Percentiles rank a stretch among this genome's conserved stretches.
Conservation (phyloP, 1,140 invertebrate genomes). For the Tetranychus cinnabarinus region DNA sequence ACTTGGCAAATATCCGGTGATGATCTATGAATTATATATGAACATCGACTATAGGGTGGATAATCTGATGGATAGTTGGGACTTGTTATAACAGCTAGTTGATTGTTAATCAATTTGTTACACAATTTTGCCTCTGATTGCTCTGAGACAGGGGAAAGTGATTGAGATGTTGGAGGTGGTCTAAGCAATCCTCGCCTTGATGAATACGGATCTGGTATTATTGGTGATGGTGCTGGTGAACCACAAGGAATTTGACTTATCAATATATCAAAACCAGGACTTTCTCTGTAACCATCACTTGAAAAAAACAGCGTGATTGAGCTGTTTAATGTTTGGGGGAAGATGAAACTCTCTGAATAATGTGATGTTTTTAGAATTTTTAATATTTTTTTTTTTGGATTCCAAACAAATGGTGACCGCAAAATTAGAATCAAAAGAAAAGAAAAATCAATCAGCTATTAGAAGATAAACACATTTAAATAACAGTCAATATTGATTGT, state of each 20-base stretch:
- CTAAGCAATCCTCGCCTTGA: not conserved
- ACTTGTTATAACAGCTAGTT: not conserved
- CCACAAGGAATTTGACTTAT: slow-evolving; percentile 11
- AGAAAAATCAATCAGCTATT: too few species aligned
- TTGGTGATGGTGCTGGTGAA: not conserved
- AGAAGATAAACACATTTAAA: too few species aligned
- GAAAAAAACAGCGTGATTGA: slow-evolving; percentile 10
- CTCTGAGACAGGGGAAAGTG: not conserved
- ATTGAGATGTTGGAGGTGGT: not conserved
- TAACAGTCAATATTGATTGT: too few species aligned
- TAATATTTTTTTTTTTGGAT: too few species aligned
- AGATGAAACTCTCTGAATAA: slow-evolving; percentile 5
- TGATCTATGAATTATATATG: slow-evolving; percentile 7
- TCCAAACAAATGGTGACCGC: too few species aligned
- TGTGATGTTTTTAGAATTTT: not conserved
- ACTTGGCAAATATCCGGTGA: slow-evolving; percentile 9
- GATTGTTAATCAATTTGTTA: too few species aligned
- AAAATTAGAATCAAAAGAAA: too few species aligned
- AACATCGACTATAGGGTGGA: slow-evolving; percentile 8
- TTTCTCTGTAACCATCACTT: slow-evolving; percentile 9
- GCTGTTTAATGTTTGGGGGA: slow-evolving; percentile 10
- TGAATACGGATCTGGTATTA: not conserved
- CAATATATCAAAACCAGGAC: slow-evolving; percentile 12
- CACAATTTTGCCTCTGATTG: too few species aligned
- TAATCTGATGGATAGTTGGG: slow-evolving; percentile 12